These are phyloP conservation scores for Saimiri boliviensis DNA, from an alignment of 2,113 vertebrate genomes.

Conservation along the genomic window DNA sequence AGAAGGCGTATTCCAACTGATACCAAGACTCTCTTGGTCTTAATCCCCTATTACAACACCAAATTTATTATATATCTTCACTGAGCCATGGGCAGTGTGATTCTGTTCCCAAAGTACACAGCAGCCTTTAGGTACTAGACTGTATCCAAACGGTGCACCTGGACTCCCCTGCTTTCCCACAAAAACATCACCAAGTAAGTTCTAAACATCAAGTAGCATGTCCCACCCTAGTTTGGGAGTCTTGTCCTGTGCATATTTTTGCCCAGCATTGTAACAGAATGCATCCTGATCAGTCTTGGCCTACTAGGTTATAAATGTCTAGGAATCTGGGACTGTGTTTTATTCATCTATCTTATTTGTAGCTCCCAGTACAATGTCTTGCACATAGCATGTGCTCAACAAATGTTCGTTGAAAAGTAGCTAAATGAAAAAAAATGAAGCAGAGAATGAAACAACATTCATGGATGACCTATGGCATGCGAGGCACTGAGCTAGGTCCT, in stretches of 20 bases:
- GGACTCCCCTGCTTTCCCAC: background rate
- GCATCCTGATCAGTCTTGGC: background rate
- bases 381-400: background rate
- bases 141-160: background rate
- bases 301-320: background rate
- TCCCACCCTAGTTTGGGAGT: background rate
- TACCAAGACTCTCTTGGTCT: background rate
- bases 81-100: background rate
- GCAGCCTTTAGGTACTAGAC: background rate
- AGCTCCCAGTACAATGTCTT: background rate
- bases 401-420: background rate
- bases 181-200: background rate
- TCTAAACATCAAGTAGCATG: background rate
- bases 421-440: background rate
- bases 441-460: background rate
- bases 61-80: background rate
- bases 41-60: background rate
- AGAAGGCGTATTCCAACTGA: background rate
- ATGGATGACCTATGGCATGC: background rate
- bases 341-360: background rate
- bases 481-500: background rate
- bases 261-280: background rate
- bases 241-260: background rate
- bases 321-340: background rate
- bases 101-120: background rate